Percentiles rank a stretch among this genome's conserved stretches.
phyloP scores from a whole-genome alignment of 2,113 vertebrate species.

The Aviceda subcristata region DNA sequence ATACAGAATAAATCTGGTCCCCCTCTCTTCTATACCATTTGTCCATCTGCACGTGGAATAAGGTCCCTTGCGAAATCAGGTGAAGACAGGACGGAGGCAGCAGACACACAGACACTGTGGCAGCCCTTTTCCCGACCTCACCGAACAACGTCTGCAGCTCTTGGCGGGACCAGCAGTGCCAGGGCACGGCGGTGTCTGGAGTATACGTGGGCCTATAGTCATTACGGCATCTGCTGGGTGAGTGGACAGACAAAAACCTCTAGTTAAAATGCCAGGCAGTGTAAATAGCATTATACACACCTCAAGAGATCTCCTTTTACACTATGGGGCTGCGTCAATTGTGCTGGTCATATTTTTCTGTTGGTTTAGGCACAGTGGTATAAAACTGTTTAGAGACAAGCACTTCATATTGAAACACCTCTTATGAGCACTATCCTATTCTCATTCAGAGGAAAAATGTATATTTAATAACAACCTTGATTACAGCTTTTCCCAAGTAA shows the following conservation, averaged over 20 bases:
- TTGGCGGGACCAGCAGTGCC: not conserved
- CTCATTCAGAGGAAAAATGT: not conserved
- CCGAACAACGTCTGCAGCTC: accelerated
- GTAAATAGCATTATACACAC: not conserved
- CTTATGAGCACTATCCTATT: not conserved
- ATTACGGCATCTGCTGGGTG: not conserved
- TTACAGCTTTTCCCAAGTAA: not conserved
- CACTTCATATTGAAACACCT: not conserved
- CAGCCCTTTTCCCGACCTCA: not conserved
- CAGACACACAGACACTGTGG: not conserved
- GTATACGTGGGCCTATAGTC: not conserved
- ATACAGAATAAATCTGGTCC: not conserved
- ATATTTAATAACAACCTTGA: not conserved
- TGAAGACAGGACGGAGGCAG: not conserved
- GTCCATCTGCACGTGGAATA: not conserved
- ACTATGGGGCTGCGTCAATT: not conserved
- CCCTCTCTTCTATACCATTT: not conserved
- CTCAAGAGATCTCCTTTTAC: not conserved
- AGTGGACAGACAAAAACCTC: not conserved
- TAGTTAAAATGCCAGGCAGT: not conserved
- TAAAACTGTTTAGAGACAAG: not conserved
- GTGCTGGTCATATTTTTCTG: not conserved
- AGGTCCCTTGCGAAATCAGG: not conserved
- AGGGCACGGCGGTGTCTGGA: not conserved
- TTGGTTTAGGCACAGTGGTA: not conserved